phyloP scores from a whole-genome alignment of 2,888 invertebrate genomes.

The Acrocyrtus sp. region DNA sequence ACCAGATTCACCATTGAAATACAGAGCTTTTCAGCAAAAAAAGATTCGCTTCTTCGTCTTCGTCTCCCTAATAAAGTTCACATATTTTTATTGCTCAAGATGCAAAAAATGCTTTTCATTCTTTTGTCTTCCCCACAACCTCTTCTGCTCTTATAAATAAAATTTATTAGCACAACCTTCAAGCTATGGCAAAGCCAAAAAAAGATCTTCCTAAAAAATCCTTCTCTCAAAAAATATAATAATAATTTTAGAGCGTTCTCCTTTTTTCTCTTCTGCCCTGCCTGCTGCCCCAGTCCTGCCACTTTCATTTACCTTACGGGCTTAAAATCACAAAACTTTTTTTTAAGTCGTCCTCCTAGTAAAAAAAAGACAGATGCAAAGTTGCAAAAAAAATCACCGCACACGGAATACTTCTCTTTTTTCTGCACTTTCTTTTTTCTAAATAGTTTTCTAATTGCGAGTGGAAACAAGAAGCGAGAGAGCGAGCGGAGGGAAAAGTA shows the following conservation, averaged over 20 bases:
- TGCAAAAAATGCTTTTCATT: background rate
- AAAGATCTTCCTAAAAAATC: background rate
- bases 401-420: background rate
- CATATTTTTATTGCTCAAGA: background rate
- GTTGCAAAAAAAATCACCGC: background rate
- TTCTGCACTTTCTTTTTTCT: background rate
- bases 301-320: constrained; percentile 54
- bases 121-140: too few species aligned
- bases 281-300: constrained; percentile 20
- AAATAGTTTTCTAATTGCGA: background rate
- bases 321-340: constrained; percentile 23
- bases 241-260: too few species aligned
- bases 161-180: background rate
- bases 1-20: background rate
- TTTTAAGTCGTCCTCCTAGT: too few species aligned
- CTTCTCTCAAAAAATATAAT: background rate
- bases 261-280: constrained; percentile 11
- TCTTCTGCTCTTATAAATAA: background rate
- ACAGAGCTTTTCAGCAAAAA: background rate
- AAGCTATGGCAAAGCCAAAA: background rate
- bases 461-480: constrained; percentile 2
- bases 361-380: too few species aligned
- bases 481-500: too few species aligned
- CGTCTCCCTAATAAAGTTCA: background rate
- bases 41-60: too few species aligned